These are phyloP conservation scores for Drosophila athabasca DNA, from an alignment of 1,140 invertebrate species.

Conservation along the genomic window DNA sequence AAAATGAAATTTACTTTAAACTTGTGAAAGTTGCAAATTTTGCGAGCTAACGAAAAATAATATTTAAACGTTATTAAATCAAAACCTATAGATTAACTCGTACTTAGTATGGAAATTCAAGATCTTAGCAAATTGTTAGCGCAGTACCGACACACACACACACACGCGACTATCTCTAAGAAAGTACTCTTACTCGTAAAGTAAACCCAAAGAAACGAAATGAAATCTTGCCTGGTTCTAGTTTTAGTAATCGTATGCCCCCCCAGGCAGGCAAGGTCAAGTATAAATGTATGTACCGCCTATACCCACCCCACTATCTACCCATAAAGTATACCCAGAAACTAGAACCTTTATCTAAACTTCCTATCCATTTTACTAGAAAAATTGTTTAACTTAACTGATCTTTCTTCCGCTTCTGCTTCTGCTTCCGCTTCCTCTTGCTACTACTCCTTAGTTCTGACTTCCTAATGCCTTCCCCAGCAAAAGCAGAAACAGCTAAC, in stretches of 20 bases:
- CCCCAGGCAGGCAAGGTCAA: conserved; percentile 3
- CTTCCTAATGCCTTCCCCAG: conserved; percentile 45
- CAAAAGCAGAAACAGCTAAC: conserved; percentile 42
- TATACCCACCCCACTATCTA: conserved; percentile 45
- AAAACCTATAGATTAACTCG: conserved; percentile 70
- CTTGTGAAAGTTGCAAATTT: conserved; percentile 34
- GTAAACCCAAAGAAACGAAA: conserved; percentile 23
- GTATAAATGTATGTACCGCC: conserved; percentile 25
- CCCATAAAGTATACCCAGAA: conserved; percentile 15
- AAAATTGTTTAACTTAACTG: conserved; percentile 27
- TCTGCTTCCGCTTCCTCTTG: background rate
- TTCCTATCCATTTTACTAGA: conserved; percentile 17
- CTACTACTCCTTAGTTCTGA: conserved; percentile 3
- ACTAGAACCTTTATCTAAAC: conserved; percentile 21
- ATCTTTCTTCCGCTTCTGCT: conserved; percentile 7
- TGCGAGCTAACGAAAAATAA: conserved; percentile 26
- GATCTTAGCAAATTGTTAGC: conserved; percentile 54
- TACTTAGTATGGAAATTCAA: conserved; percentile 57
- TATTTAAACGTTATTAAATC: conserved; percentile 73
- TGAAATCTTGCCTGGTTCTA: conserved; percentile 24
- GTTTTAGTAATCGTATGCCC: background rate
- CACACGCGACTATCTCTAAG: conserved; percentile 30
- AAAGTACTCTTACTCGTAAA: conserved; percentile 11
- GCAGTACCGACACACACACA: conserved; percentile 25
- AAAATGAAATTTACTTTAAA: conserved; percentile 65